These are phyloP conservation scores for Cebus imitator DNA, from an alignment of 2,113 vertebrate genomes.

Conservation along the genomic window DNA sequence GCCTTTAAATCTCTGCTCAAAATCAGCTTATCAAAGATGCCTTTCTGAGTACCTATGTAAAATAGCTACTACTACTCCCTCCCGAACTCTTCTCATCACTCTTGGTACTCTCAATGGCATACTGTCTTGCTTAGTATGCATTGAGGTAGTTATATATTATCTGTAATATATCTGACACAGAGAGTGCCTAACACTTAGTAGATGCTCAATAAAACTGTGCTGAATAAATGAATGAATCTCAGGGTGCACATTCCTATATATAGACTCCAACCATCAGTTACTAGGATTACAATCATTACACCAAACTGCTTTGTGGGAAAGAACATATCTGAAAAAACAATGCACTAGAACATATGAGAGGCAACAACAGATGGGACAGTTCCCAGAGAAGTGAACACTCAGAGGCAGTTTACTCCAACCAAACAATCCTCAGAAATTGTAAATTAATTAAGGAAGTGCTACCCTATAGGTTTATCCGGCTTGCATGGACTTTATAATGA, in stretches of 20 bases:
- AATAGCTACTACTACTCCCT: background rate
- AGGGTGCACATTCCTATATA: background rate
- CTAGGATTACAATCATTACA: background rate
- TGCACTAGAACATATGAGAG: background rate
- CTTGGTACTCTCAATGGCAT: background rate
- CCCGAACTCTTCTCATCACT: background rate
- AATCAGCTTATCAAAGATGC: background rate
- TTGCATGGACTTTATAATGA: background rate
- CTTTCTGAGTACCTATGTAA: background rate
- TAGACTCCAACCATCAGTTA: background rate
- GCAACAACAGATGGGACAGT: background rate
- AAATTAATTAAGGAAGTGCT: background rate
- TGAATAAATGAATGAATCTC: background rate
- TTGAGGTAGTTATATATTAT: rapidly evolving
- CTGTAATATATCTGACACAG: background rate
- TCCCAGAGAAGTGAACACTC: background rate
- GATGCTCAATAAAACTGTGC: background rate
- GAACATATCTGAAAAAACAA: background rate
- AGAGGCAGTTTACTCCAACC: background rate
- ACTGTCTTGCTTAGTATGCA: background rate
- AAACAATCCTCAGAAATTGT: background rate
- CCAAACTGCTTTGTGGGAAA: constrained; percentile 21
- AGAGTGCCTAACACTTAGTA: background rate
- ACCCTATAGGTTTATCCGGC: too few relatives aligned
- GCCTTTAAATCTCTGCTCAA: background rate